These are phyloP conservation scores for Dromococcyx pavoninus DNA, from an alignment of 2,797 vertebrate genomes.

Conservation along the genomic window DNA sequence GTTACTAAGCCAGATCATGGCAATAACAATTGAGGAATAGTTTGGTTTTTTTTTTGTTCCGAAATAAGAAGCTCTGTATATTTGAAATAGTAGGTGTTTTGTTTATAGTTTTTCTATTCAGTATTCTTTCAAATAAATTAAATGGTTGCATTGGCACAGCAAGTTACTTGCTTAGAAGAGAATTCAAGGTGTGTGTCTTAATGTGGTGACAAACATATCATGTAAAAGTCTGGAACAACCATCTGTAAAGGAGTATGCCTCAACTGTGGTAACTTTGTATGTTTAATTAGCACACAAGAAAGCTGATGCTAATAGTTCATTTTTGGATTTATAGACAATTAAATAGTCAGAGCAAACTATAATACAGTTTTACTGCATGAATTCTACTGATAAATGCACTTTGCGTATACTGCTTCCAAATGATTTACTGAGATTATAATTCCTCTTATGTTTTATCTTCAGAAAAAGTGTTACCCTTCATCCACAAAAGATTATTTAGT, in stretches of 20 bases:
- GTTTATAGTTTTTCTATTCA: not conserved
- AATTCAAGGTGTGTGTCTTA: not conserved
- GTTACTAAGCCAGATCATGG: not conserved
- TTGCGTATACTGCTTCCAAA: not conserved
- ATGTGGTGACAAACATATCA: not conserved
- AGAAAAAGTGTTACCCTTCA: not conserved
- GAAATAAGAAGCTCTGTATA: not conserved
- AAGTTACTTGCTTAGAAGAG: not conserved
- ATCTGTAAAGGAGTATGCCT: not conserved
- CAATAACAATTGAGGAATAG: not conserved
- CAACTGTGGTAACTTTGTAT: rapidly evolving
- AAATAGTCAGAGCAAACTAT: slow-evolving; percentile 9
- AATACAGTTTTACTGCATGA: not conserved
- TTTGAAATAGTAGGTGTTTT: not conserved
- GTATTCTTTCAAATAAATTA: not conserved
- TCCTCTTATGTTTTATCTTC: not conserved
- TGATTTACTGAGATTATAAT: slow-evolving; percentile 4
- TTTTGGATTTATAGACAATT: not conserved
- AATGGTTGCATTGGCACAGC: not conserved
- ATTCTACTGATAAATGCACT: not conserved
- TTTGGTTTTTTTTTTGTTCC: not conserved
- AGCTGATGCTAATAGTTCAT: not conserved
- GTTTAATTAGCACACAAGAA: not conserved
- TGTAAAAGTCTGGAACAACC: not conserved
- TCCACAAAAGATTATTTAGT: not conserved